Conservation (phyloP, 1,140 invertebrate species). For the Calliphora vicina region DNA sequence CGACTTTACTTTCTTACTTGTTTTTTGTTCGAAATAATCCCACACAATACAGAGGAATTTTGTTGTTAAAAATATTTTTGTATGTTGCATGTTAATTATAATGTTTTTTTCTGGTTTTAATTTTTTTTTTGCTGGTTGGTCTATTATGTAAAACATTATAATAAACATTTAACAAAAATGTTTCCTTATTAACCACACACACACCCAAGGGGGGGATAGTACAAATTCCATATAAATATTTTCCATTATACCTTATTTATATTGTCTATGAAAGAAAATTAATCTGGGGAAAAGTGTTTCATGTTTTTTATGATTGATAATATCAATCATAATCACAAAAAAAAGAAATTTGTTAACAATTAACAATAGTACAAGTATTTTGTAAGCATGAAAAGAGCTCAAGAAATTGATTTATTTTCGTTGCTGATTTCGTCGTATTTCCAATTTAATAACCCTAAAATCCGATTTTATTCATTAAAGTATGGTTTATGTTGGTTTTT, state of each 20-base stretch:
- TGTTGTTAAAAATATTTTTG: not conserved
- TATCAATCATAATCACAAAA: not conserved
- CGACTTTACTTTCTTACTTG: too few relatives aligned
- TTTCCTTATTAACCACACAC: not conserved
- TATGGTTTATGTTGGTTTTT: not conserved
- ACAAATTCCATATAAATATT: not conserved
- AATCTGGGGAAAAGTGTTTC: not conserved
- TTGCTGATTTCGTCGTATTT: not conserved
- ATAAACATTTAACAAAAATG: not conserved
- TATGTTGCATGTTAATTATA: constrained; percentile 7
- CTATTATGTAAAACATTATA: not conserved
- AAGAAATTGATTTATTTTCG: not conserved
- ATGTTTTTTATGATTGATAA: constrained; percentile 4
- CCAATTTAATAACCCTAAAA: constrained; percentile 16
- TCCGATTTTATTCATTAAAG: constrained; percentile 41
- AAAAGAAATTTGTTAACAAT: constrained; percentile 14
- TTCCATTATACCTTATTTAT: not conserved
- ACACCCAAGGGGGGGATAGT: not conserved
- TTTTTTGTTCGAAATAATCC: not conserved
- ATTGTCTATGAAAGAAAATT: not conserved
- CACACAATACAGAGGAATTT: not conserved
- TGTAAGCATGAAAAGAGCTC: not conserved
- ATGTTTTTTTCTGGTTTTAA: not conserved
- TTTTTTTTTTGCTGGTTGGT: not conserved
- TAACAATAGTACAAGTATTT: not conserved